Evolutionary conservation across 2,113 vertebrate species (phyloP), one percentile per base, ranked within the genome.

Genomic region (Xiphias gladius): DNA sequence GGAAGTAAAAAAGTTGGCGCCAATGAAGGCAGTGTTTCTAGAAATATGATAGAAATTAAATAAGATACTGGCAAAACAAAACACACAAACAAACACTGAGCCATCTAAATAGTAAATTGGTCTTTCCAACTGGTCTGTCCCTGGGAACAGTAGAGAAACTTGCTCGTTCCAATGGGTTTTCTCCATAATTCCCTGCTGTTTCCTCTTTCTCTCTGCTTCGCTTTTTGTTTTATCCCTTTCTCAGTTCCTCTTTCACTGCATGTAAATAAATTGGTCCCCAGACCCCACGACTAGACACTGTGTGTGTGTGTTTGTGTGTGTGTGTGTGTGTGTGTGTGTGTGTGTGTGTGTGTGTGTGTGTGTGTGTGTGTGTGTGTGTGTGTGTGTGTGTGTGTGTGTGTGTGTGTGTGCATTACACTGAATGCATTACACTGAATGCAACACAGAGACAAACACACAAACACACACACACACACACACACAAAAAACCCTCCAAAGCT

Each of bases 181-280:
- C 81, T 88, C 75, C 82, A 59, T 85, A 92, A 91, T 90, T 92
- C 87, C 84, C 85, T 69, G 73, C 90, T 82, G 80, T 73, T 89
- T 75, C 81, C 59, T 81, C 75, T 75, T 76, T 90, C 68, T 65
- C 76, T 76, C 80, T 57, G 54, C 48, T 86, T 82, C 55, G 54
- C 82, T 84, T 68, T 89, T 88, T 81, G 78, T 89, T 90, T 89
- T 43, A 91, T 91, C 84, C 83, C 68, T 82, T 79, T 71, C 79
- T 84, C 84, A 73, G 41, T 81, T 90, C 85, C 83, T 92, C 89
- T 93, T 89, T 85, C 72, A 87, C 91, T 80, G 92, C 92, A 93
- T 93, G 93, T 94, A 93, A 94, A 95, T 95, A 95, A 95, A 95
- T 94, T 94, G 94, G 93, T 95, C 94, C 92, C 92, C 43, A 77